phyloP scores from a whole-genome alignment of 2,888 invertebrate genomes.

The Amblyjoppa fuscipennis region DNA sequence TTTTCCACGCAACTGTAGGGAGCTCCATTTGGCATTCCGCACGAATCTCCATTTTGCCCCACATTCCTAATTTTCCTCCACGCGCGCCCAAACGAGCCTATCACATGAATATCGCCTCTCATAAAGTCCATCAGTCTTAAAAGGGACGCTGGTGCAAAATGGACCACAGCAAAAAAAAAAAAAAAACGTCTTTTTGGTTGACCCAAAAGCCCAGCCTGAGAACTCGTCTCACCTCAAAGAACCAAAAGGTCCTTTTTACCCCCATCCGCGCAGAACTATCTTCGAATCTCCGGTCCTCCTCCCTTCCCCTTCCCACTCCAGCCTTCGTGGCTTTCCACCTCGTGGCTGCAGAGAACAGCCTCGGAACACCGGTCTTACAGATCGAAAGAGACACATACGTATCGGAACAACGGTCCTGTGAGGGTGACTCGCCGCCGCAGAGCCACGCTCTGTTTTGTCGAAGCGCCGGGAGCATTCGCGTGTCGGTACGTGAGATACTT shows the following conservation, averaged over 20 bases:
- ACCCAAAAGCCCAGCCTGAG: no score
- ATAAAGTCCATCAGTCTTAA: no score
- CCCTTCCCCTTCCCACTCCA: background rate
- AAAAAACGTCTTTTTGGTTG: background rate
- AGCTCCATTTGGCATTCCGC: no score
- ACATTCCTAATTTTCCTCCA: no score
- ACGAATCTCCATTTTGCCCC: no score
- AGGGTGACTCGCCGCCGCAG: constrained; percentile 26
- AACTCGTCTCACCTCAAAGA: no score
- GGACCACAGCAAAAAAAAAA: background rate
- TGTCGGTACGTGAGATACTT: constrained; percentile 51
- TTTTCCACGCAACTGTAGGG: no score
- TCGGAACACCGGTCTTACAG: constrained; percentile 11
- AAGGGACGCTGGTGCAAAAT: background rate
- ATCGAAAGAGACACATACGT: constrained; percentile 38
- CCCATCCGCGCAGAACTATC: no score
- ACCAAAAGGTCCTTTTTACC: no score
- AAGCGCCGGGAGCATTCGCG: constrained; percentile 21
- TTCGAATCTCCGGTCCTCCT: no score
- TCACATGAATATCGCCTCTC: no score
- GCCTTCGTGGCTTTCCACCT: constrained; percentile 28
- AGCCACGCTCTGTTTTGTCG: constrained; percentile 53
- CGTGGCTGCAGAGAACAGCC: background rate
- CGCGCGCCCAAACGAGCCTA: no score
- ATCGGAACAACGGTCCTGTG: constrained; percentile 51